Conservation (phyloP, 2,888 invertebrate genomes). For the Rotaria socialis region DNA sequence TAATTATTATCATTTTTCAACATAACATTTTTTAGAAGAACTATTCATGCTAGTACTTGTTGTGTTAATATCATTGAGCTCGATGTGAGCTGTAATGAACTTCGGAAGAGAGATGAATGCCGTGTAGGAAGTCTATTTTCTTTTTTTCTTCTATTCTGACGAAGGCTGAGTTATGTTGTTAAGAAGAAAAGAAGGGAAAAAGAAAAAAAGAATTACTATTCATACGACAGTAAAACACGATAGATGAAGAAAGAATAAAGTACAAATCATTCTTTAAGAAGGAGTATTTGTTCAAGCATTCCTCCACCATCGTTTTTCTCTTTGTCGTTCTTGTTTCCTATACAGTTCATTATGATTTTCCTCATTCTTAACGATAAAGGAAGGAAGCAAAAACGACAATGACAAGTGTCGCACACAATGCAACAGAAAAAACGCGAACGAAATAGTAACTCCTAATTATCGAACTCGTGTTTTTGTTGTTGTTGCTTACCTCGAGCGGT, state of each 20-base stretch:
- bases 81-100: not conserved
- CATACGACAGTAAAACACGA: not conserved
- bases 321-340: not conserved
- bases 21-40: not conserved
- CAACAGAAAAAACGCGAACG: not conserved
- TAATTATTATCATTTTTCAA: not conserved
- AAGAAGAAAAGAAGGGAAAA: not conserved
- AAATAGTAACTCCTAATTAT: not conserved
- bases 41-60: not conserved
- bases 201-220: not conserved
- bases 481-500: not conserved
- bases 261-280: not conserved
- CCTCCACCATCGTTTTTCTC: not conserved
- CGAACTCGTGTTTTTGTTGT: not conserved
- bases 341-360: conserved; percentile 8
- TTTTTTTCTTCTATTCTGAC: not conserved
- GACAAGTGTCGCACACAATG: not conserved
- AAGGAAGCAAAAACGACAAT: not conserved
- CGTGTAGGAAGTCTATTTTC: not conserved
- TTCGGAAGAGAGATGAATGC: not conserved
- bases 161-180: not conserved
- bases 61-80: conserved; percentile 22
- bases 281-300: conserved; percentile 9
- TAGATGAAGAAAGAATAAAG: conserved; percentile 15
- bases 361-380: not conserved